Percentiles rank a stretch among this genome's conserved stretches.
Conservation (phyloP, 2,797 vertebrate species). For the Apodemus agrarius region DNA sequence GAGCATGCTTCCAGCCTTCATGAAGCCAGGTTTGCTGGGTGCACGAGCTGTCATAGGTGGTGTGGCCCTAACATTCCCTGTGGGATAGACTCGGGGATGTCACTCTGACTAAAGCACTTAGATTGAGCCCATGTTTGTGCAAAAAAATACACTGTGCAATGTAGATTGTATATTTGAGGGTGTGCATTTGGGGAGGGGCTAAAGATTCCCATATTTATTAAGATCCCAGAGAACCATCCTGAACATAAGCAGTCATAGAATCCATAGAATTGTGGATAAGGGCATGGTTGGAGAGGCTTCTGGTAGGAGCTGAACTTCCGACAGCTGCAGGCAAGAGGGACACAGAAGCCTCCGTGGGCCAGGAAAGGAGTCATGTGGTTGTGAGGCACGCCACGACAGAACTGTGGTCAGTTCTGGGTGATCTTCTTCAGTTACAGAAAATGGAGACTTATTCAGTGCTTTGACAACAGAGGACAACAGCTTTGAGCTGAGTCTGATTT, state of each 20-base stretch:
- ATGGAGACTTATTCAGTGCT: neutral
- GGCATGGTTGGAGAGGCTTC: neutral
- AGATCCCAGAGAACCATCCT: neutral
- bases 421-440: conserved; percentile 30
- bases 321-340: neutral
- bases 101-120: neutral
- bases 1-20: neutral
- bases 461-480: neutral
- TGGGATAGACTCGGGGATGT: neutral
- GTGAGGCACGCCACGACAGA: neutral
- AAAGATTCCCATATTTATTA: neutral
- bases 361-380: neutral
- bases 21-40: neutral
- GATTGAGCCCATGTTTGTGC: neutral
- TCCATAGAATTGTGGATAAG: neutral
- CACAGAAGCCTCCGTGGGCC: neutral
- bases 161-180: neutral
- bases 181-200: neutral
- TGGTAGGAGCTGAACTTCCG: neutral
- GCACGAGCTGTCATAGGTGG: neutral
- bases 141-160: conserved; percentile 4
- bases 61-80: neutral
- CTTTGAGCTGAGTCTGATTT: neutral
- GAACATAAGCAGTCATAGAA: neutral
- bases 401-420: neutral